These are phyloP conservation scores for Eriosoma lanigerum DNA, from an alignment of 1,140 invertebrate genomes.

Conservation along the genomic window DNA sequence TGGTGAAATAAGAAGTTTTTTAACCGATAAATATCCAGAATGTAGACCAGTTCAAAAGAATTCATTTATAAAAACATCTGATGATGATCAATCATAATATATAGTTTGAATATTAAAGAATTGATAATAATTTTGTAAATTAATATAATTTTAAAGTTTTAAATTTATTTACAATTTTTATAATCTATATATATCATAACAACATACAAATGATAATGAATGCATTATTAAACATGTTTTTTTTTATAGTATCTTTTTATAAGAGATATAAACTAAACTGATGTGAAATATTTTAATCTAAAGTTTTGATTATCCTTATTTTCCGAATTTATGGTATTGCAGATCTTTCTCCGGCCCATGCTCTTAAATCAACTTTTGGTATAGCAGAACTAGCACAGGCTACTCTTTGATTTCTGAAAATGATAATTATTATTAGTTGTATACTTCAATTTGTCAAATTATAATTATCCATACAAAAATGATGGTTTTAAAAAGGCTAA, in stretches of 20 bases:
- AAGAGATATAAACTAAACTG: not conserved
- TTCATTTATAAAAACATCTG: conserved; percentile 8
- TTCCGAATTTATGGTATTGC: conserved; percentile 53
- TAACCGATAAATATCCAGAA: conserved; percentile 75
- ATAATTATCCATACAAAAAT: conserved; percentile 58
- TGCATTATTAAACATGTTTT: not conserved
- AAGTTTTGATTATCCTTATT: not conserved
- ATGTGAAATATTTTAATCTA: not conserved
- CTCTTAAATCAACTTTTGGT: conserved; percentile 59
- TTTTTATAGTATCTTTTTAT: conserved; percentile 4
- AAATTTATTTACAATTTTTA: conserved; percentile 28
- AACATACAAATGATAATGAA: conserved; percentile 7
- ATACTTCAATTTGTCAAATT: not conserved
- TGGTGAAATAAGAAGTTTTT: conserved; percentile 72
- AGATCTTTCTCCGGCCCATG: conserved; percentile 58
- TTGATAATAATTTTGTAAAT: conserved; percentile 9
- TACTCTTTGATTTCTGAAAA: conserved; percentile 59
- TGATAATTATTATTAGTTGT: conserved; percentile 28
- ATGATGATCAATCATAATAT: conserved; percentile 37
- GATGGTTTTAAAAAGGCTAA: conserved; percentile 61
- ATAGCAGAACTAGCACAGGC: conserved; percentile 59
- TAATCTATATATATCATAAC: conserved; percentile 16
- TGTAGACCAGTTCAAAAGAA: conserved; percentile 55
- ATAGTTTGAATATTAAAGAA: conserved; percentile 23
- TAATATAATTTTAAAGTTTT: conserved; percentile 14